Evolutionary conservation across 2,113 vertebrate genomes (phyloP), one percentile per base, ranked within the genome.

Genomic region (Pterocles orientalis): DNA sequence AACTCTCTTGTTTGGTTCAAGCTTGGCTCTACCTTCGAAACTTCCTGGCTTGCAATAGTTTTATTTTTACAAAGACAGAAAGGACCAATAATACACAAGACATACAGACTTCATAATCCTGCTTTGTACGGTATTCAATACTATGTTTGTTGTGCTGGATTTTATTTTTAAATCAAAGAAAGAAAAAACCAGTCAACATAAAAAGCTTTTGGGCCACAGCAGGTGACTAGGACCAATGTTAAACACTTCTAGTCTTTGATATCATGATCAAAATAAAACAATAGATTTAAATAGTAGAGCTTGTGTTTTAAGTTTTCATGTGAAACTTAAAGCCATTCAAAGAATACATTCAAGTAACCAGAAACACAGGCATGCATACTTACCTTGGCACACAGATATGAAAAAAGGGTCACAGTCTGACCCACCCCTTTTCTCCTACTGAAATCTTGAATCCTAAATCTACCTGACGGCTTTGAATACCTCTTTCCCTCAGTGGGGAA

Each of bases 31-130:
- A 87, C 72, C 50, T 90, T 92, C 15, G 7, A 88, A 96, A 96
- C 69, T 87, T 94, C 51, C 81, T 93, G 94, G 94, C 95, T 96
- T 92, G 45, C 56, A 89, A 86, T 51, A 87, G 60, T 90, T 96
- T 97, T 95, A 91, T 97, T 97, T 97, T 97, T 89, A 96, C 64
- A 82, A 94, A 97, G 93, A 94, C 56, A 97, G 78, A 97, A 96
- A 90, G 82, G 70, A 54, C 54, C 72, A 94, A 28, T 92, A 95
- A 96, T 94, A 47, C 41, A 88, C 79, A 92, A 1, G 0, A 84
- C 33, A 86, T 31, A 76, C 34, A 97, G 66, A 85, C 71, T 58
- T 94, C 82, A 97, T 82, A 93, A 88, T 88, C 60, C 68, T 90
- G 56, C 78, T 96, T 96, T 95, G 73, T 95, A 73, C 7, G 56